Evolutionary conservation across 2,888 invertebrate species (phyloP), one percentile per base, ranked within the genome.

Genomic region (Acleris sparsana): DNA sequence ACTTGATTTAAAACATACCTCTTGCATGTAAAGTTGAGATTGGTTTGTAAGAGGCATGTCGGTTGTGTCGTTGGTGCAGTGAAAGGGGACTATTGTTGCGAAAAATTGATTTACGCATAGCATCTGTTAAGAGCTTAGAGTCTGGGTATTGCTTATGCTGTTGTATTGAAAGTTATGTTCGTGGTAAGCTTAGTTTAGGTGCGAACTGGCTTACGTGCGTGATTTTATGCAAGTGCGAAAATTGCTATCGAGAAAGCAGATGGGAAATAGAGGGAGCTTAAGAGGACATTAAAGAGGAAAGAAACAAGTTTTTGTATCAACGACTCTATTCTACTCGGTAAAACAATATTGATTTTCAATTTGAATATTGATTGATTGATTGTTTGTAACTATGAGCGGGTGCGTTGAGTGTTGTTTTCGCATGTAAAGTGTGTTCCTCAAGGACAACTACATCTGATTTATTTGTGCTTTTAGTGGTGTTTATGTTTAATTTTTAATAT

Each of bases 81-180:
- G 44, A 70, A 71, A 63, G 43, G 66, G 65, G 66, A 65, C 81
- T 76, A 86, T 89, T 89, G 88, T 91, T 91, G 90, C 90, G 90
- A 89, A 90, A 90, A 91, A 91, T 89, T 91, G 89, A 91, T 91
- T 91, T 91, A 91, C 86, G 88, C 80, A 84, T 82, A 80, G 86
- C 89, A 89, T 89, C 88, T 88, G 86, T 88, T 86, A 77, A 59
- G 77, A 78, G 75, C 75, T 66, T 59, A 65, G 68, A 57, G 48
- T 48, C 17, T 20, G n/a, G 39, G 53, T 72, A 73, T 59, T 59
- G 63, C 63, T 46, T 53, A 57, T 43, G 25, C 22, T 53, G 70
- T 70, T 68, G 66, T 74, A 75, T 73, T 53, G 65, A 73, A 76
- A 77, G 71, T 76, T 77, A 79, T 78, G 78, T 80, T 75, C 72